Conservation (phyloP, 2,888 invertebrate genomes). For the Drosophila recens region DNA sequence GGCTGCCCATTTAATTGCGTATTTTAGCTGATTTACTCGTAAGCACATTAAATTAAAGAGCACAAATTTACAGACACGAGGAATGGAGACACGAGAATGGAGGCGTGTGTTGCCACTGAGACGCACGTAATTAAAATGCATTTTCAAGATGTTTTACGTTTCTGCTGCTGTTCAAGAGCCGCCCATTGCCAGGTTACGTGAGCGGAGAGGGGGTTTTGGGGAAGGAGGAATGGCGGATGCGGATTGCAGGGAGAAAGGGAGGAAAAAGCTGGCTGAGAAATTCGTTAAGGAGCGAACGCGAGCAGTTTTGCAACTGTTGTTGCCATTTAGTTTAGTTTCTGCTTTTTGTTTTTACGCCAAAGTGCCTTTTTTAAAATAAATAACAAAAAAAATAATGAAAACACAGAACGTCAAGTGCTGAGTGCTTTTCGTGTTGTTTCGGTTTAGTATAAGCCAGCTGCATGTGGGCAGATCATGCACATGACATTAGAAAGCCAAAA, state of each 20-base stretch:
- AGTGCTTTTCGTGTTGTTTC: slow-evolving; percentile 30
- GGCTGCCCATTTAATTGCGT: slow-evolving; percentile 57
- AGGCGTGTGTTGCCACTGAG: slow-evolving; percentile 52
- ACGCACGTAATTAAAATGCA: slow-evolving; percentile 75
- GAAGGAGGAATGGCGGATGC: not conserved
- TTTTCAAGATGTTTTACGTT: slow-evolving; percentile 67
- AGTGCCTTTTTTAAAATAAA: slow-evolving; percentile 55
- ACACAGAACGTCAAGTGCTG: slow-evolving; percentile 34
- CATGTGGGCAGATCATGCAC: slow-evolving; percentile 27
- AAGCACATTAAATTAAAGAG: slow-evolving; percentile 64
- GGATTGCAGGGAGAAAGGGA: not conserved
- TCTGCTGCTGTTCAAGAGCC: slow-evolving; percentile 49
- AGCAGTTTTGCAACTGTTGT: slow-evolving; percentile 63
- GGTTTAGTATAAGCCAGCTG: slow-evolving; percentile 8
- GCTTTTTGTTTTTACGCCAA: slow-evolving; percentile 53
- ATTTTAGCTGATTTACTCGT: slow-evolving; percentile 45
- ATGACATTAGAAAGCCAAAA: slow-evolving; percentile 10
- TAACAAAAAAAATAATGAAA: slow-evolving; percentile 41
- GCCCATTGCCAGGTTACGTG: not conserved
- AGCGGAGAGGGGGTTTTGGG: not conserved
- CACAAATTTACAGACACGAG: slow-evolving; percentile 1
- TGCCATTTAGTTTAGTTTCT: slow-evolving; percentile 63
- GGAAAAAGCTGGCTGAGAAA: slow-evolving; percentile 14
- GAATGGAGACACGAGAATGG: not conserved
- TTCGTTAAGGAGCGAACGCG: slow-evolving; percentile 25